phyloP scores from a whole-genome alignment of 2,113 vertebrate species.

The Synchiropus splendidus region DNA sequence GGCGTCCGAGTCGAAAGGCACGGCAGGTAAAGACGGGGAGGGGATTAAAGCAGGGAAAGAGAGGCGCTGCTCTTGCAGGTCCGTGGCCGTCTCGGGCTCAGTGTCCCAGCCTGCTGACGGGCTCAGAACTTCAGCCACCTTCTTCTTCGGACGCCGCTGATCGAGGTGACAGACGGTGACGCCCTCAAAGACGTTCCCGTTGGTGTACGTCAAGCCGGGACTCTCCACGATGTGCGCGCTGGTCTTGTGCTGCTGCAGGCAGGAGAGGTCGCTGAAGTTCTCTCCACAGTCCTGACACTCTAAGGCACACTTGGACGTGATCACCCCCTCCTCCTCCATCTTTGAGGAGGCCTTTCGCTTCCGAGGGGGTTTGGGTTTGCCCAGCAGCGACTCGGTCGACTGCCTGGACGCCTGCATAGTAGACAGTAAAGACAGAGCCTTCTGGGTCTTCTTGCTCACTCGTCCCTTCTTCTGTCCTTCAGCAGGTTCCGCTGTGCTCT shows the following conservation, averaged over 20 bases:
- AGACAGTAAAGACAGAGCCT: slow-evolving; percentile 36
- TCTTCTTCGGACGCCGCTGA: slow-evolving; percentile 25
- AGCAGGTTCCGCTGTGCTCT: slow-evolving; percentile 1
- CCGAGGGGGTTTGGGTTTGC: slow-evolving; percentile 52
- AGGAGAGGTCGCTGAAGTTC: slow-evolving; percentile 57
- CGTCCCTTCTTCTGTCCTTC: slow-evolving; percentile 41
- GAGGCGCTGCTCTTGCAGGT: slow-evolving; percentile 45
- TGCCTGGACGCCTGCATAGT: slow-evolving; percentile 20
- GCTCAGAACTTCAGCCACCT: slow-evolving; percentile 28
- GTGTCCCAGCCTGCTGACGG: slow-evolving; percentile 63
- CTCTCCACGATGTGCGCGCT: slow-evolving; percentile 52
- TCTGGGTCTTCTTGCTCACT: slow-evolving; percentile 43
- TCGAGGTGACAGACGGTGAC: slow-evolving; percentile 36
- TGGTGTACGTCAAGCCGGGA: slow-evolving; percentile 45
- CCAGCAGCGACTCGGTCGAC: slow-evolving; percentile 13
- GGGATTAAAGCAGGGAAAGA: slow-evolving; percentile 66
- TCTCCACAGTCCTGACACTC: slow-evolving; percentile 65
- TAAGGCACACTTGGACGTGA: slow-evolving; percentile 55
- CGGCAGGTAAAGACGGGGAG: slow-evolving; percentile 59
- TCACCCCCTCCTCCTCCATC: slow-evolving; percentile 57
- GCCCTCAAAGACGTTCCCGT: slow-evolving; percentile 55
- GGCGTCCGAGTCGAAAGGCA: slow-evolving; percentile 33
- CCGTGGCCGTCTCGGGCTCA: slow-evolving; percentile 49
- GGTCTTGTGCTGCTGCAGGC: slow-evolving; percentile 63
- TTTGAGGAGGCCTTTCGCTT: slow-evolving; percentile 61